Conservation (phyloP, 2,113 vertebrate genomes). For the Gasterosteus nipponicus region DNA sequence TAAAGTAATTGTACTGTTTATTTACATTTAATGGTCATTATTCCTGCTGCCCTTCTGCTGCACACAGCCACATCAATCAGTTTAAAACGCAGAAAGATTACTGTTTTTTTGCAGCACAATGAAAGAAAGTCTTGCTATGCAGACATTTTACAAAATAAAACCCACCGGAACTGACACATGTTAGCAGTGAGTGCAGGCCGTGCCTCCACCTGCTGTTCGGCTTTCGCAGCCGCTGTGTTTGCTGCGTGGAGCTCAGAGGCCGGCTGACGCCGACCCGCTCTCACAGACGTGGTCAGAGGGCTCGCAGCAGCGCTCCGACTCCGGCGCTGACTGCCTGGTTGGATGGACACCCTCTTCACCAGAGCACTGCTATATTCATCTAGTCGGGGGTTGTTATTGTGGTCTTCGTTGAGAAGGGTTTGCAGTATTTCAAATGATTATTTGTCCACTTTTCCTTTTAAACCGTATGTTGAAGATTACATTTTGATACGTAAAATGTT, state of each 20-base stretch:
- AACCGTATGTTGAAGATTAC: background rate
- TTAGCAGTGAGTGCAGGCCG: conserved; percentile 41
- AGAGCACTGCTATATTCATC: conserved; percentile 29
- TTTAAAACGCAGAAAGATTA: conserved; percentile 3
- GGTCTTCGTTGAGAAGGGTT: background rate
- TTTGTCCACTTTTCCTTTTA: background rate
- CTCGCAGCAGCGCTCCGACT: conserved; percentile 27
- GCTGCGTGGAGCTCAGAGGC: conserved; percentile 34
- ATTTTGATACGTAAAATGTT: background rate
- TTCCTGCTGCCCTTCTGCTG: conserved; percentile 11
- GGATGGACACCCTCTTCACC: conserved; percentile 30
- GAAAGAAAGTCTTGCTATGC: conserved; percentile 5
- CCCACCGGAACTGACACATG: conserved; percentile 23
- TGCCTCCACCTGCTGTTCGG: conserved; percentile 69
- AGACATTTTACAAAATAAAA: conserved; percentile 17
- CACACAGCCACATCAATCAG: background rate
- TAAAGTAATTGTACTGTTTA: conserved; percentile 50
- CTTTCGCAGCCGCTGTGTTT: conserved; percentile 30
- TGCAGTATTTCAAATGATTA: background rate
- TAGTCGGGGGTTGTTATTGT: conserved; percentile 12
- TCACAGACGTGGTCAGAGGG: conserved; percentile 40
- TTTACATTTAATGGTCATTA: conserved; percentile 31
- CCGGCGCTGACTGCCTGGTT: conserved; percentile 35
- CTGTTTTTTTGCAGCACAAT: conserved; percentile 17
- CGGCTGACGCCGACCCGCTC: conserved; percentile 46